Evolutionary conservation across 2,113 vertebrate species (phyloP).

Genomic region (Xiphophorus hellerii): DNA sequence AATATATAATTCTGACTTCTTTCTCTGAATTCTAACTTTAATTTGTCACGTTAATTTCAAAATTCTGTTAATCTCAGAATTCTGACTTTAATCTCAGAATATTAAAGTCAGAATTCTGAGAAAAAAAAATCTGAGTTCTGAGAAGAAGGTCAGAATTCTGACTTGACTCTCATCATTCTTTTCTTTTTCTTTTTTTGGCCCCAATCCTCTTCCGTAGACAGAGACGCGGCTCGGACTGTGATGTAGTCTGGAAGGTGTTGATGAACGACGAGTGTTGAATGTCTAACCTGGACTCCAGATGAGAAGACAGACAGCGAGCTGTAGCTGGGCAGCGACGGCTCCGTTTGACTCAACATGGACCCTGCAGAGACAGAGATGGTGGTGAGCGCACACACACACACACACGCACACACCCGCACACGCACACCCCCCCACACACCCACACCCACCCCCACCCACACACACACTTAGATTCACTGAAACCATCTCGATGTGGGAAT

Average conservation of each 20-base stretch:
- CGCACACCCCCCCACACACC: constrained; percentile 11
- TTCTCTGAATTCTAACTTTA: no score
- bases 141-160: no score
- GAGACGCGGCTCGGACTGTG: background rate
- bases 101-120: no score
- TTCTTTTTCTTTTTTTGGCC: no score
- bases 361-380: constrained; percentile 64
- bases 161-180: no score
- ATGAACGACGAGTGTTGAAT: constrained; percentile 58
- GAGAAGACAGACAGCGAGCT: constrained; percentile 82
- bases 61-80: no score
- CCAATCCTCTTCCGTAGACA: background rate
- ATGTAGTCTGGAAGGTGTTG: constrained; percentile 42
- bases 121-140: no score
- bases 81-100: no score
- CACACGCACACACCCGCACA: constrained; percentile 3
- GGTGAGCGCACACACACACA: constrained; percentile 10
- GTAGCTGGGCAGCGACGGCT: constrained; percentile 83
- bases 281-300: constrained; percentile 82
- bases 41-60: no score
- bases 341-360: constrained; percentile 84
- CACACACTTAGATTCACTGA: background rate
- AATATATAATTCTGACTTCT: no score
- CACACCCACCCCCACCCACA: background rate
- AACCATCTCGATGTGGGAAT: constrained; percentile 33